Evolutionary conservation across 2,888 invertebrate genomes (phyloP).

Genomic region (Heliconius ismenius): DNA sequence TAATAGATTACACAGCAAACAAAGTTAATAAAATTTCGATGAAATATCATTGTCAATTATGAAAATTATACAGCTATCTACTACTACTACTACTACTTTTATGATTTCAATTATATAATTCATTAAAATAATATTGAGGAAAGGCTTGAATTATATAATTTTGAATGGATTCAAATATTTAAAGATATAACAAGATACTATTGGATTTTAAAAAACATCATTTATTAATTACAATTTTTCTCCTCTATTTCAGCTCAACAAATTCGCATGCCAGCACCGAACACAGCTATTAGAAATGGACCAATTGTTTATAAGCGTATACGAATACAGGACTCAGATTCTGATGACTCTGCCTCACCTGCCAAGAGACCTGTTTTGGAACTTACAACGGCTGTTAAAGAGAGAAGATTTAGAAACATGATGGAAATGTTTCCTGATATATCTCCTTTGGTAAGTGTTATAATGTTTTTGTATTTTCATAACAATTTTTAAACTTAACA

Average conservation of each 20-base stretch:
- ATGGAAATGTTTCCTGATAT: constrained; percentile 84
- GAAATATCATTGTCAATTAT: not conserved
- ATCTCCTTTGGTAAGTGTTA: constrained; percentile 78
- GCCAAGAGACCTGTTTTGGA: constrained; percentile 59
- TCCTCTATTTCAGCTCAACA: constrained; percentile 36
- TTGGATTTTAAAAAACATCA: too few relatives aligned
- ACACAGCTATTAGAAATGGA: constrained; percentile 53
- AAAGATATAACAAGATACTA: too few relatives aligned
- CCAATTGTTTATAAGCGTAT: constrained; percentile 72
- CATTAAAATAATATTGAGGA: not conserved
- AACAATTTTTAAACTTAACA: not conserved
- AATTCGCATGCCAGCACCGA: constrained; percentile 68
- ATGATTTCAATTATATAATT: not conserved
- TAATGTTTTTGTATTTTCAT: not conserved
- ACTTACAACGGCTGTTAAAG: constrained; percentile 76
- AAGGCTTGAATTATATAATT: too few relatives aligned
- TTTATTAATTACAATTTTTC: not conserved
- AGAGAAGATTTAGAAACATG: constrained; percentile 83
- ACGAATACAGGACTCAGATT: constrained; percentile 78
- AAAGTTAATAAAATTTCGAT: not conserved
- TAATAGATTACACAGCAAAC: not conserved
- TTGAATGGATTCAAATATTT: too few relatives aligned
- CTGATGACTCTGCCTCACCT: constrained; percentile 71
- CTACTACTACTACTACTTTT: not conserved
- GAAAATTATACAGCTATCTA: not conserved